A percentile compares a stretch with the other conserved stretches of the same genome.
phyloP scores from a whole-genome alignment of 2,888 invertebrate species.

The Hypomecis atomaria region DNA sequence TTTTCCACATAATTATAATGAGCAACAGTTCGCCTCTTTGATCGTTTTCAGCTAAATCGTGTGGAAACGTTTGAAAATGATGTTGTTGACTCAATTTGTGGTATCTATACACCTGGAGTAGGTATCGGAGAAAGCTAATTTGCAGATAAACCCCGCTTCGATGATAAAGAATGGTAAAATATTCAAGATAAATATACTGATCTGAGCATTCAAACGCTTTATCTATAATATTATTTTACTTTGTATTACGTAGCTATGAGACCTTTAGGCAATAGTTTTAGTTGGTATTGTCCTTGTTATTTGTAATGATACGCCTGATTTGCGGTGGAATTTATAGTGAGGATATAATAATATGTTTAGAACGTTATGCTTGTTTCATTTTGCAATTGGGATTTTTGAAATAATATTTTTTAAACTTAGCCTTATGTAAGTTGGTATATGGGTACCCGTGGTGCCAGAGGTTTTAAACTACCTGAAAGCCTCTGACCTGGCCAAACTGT shows the following conservation, averaged over 20 bases:
- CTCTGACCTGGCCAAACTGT: too few relatives aligned
- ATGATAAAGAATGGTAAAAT: slow-evolving; percentile 36
- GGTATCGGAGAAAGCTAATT: slow-evolving; percentile 32
- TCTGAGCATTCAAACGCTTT: slow-evolving; percentile 23
- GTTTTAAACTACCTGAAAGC: too few relatives aligned
- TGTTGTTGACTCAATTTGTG: slow-evolving; percentile 19
- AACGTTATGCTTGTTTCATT: background rate
- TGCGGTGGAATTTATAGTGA: background rate
- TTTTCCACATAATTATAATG: slow-evolving; percentile 33
- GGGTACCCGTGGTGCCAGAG: too few relatives aligned
- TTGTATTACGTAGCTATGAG: slow-evolving; percentile 16
- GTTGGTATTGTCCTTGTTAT: slow-evolving; percentile 4
- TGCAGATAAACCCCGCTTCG: slow-evolving; percentile 25
- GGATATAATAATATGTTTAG: background rate
- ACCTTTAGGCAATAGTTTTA: slow-evolving; percentile 7
- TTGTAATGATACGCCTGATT: slow-evolving; percentile 3
- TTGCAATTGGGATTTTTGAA: too few relatives aligned
- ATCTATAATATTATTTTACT: slow-evolving; percentile 26
- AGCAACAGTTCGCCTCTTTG: slow-evolving; percentile 48
- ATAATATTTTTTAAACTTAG: too few relatives aligned
- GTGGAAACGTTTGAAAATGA: slow-evolving; percentile 50
- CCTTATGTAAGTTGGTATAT: too few relatives aligned
- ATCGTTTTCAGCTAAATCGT: slow-evolving; percentile 48
- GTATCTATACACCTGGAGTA: slow-evolving; percentile 14
- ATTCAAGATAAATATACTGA: slow-evolving; percentile 27